phyloP scores from a whole-genome alignment of 2,888 invertebrate genomes.

The Sinohyriopsis cumingii region DNA sequence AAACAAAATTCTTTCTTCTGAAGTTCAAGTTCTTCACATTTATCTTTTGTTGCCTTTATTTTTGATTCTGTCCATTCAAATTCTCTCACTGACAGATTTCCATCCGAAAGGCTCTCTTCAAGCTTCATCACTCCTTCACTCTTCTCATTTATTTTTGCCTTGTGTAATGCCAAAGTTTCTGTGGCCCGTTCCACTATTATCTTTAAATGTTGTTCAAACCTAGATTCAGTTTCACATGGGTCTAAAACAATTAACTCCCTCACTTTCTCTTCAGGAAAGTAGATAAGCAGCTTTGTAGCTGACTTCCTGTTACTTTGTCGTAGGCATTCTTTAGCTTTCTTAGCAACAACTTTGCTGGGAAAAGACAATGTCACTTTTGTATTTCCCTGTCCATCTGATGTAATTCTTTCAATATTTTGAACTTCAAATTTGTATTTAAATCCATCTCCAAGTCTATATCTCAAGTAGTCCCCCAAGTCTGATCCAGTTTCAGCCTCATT shows the following conservation, averaged over 20 bases:
- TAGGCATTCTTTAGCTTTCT: constrained; percentile 8
- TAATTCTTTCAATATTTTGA: too few species aligned
- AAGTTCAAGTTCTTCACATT: constrained; percentile 33
- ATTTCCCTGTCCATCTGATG: too few species aligned
- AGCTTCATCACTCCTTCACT: not conserved
- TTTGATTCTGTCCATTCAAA: not conserved
- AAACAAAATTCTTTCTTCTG: constrained; percentile 39
- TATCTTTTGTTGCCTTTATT: constrained; percentile 24
- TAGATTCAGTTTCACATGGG: not conserved
- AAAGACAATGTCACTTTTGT: constrained; percentile 1
- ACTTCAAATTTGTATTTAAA: too few species aligned
- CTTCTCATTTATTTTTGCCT: constrained; percentile 14
- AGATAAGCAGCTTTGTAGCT: constrained; percentile 16
- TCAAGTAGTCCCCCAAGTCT: too few species aligned
- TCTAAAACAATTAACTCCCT: constrained; percentile 2
- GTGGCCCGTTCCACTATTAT: constrained; percentile 15
- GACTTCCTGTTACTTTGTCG: constrained; percentile 21
- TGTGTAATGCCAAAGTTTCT: constrained; percentile 11
- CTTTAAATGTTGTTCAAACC: constrained; percentile 4
- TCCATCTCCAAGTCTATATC: too few species aligned
- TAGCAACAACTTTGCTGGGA: constrained; percentile 10
- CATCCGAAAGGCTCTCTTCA: not conserved
- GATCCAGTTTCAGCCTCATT: too few species aligned
- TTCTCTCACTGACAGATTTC: not conserved
- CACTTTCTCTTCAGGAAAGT: constrained; percentile 14